These are phyloP conservation scores for Eurosta solidaginis DNA, from an alignment of 1,140 invertebrate genomes.

Conservation along the genomic window DNA sequence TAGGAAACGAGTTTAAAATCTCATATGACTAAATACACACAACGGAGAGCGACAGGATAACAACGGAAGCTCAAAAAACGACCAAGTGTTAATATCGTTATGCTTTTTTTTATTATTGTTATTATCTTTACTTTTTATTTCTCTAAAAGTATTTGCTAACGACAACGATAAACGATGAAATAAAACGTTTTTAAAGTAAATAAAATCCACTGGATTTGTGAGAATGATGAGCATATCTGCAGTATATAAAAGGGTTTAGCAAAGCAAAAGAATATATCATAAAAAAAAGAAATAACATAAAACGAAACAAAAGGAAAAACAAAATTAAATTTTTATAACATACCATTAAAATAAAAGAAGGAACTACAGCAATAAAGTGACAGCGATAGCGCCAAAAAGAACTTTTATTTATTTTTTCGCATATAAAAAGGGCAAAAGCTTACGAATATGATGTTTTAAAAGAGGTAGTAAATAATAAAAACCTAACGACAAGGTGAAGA, in stretches of 20 bases:
- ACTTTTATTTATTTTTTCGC: not conserved
- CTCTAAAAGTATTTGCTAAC: slow-evolving; percentile 24
- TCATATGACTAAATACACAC: not conserved
- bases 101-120: not conserved
- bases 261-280: not conserved
- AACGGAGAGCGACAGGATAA: not conserved
- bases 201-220: slow-evolving; percentile 2
- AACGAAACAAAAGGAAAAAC: not conserved
- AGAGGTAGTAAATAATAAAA: not conserved
- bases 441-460: not conserved
- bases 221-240: not conserved
- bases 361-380: too few relatives aligned
- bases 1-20: not conserved
- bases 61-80: not conserved
- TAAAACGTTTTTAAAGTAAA: slow-evolving; percentile 32
- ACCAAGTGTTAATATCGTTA: not conserved
- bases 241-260: not conserved
- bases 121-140: not conserved
- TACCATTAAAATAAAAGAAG: not conserved
- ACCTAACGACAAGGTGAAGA: too few relatives aligned
- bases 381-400: too few relatives aligned
- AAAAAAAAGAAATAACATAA: too few relatives aligned
- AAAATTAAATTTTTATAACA: not conserved
- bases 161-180: slow-evolving; percentile 29
- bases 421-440: not conserved